Conservation (phyloP, 2,113 vertebrate species). For the Oceanodroma tethys region DNA sequence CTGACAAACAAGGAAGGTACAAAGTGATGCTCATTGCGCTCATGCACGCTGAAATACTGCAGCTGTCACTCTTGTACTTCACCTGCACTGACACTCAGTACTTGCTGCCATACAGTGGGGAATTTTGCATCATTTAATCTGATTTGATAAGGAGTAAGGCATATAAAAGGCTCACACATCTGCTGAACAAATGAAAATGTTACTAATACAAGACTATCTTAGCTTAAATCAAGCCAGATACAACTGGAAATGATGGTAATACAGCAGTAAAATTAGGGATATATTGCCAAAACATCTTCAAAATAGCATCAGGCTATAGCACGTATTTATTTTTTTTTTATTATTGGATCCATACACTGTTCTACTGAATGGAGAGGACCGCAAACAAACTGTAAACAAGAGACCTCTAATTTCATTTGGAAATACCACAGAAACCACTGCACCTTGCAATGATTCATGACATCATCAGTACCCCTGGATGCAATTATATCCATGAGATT, state of each 20-base stretch:
- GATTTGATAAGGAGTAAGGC: background rate
- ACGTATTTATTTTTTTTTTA: background rate
- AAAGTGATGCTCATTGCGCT: background rate
- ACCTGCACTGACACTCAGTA: background rate
- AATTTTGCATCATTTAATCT: background rate
- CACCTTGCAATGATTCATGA: background rate
- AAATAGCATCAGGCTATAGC: background rate
- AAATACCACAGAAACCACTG: slow-evolving; percentile 36
- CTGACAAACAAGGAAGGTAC: background rate
- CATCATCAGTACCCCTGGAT: background rate
- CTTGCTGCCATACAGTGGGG: background rate
- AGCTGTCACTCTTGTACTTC: background rate
- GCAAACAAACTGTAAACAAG: background rate
- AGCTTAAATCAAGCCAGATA: background rate
- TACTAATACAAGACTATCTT: background rate
- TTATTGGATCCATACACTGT: background rate
- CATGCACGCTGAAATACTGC: rapidly evolving
- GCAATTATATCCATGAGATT: background rate
- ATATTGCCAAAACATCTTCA: background rate
- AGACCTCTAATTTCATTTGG: slow-evolving; percentile 3
- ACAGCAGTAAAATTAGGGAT: background rate
- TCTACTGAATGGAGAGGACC: background rate
- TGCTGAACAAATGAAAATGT: background rate
- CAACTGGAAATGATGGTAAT: background rate
- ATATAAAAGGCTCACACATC: background rate